These are phyloP conservation scores for Pteronotus mesoamericanus DNA, from an alignment of 2,797 vertebrate species.

Conservation along the genomic window DNA sequence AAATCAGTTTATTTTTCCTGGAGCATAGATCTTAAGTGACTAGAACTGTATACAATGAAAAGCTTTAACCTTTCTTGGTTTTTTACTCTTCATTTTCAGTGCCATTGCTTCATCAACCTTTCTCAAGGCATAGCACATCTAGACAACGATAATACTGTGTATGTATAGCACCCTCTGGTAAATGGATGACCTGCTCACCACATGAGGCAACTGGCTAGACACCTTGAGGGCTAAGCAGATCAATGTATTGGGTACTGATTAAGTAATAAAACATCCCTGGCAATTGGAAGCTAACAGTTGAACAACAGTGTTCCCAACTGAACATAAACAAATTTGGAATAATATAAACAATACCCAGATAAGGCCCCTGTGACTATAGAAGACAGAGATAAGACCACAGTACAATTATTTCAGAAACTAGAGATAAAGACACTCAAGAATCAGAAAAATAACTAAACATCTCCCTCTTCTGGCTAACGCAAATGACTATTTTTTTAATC, in stretches of 20 bases:
- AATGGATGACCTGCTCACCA: neutral
- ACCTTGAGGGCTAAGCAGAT: neutral
- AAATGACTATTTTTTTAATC: constrained; percentile 48
- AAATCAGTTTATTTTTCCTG: constrained; percentile 15
- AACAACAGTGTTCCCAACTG: neutral
- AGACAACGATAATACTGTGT: neutral
- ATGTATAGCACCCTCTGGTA: neutral
- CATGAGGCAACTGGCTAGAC: neutral
- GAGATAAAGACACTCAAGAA: constrained; percentile 26
- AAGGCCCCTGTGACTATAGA: neutral
- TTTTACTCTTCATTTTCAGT: constrained; percentile 31
- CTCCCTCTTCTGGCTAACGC: constrained; percentile 66
- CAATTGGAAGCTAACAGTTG: neutral
- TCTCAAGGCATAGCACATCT: neutral
- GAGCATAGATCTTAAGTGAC: neutral
- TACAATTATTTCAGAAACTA: constrained; percentile 38
- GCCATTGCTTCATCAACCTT: neutral
- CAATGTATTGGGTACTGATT: neutral
- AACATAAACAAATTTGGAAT: constrained; percentile 34
- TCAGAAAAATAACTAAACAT: constrained; percentile 67
- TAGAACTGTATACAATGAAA: neutral
- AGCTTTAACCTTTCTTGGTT: neutral
- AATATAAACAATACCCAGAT: neutral
- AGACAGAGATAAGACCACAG: neutral
- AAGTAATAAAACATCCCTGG: neutral